Conservation (phyloP, 2,888 invertebrate species). For the Eulithis testata region DNA sequence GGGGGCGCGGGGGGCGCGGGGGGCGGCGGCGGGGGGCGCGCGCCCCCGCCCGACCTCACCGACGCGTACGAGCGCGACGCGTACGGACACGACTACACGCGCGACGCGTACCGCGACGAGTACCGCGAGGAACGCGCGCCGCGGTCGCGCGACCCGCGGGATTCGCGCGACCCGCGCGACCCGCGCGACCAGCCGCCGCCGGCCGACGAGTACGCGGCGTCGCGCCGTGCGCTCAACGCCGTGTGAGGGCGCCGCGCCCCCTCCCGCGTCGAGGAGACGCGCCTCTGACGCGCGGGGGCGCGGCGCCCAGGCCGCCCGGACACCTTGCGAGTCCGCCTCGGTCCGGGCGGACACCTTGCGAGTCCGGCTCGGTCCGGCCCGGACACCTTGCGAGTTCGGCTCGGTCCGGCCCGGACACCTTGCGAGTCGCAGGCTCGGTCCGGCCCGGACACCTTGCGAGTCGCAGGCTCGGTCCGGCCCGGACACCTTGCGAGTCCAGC, state of each 20-base stretch:
- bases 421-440: conserved; percentile 13
- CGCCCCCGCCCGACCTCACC: conserved; percentile 52
- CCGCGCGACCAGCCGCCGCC: conserved; percentile 52
- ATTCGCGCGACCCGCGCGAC: conserved; percentile 51
- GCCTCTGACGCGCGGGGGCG: conserved; percentile 26
- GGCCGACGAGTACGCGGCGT: conserved; percentile 85
- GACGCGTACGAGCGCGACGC: conserved; percentile 57
- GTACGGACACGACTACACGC: conserved; percentile 63
- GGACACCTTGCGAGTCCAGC: conserved; percentile 25
- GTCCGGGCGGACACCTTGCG: no score
- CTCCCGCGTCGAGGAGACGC: conserved; percentile 39
- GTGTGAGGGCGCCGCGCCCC: conserved; percentile 76
- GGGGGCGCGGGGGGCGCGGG: conserved; percentile 39
- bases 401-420: not conserved
- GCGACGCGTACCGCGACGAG: conserved; percentile 69
- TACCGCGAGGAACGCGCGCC: conserved; percentile 74
- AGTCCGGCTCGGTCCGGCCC: conserved; percentile 25
- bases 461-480: conserved; percentile 25
- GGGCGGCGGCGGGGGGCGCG: conserved; percentile 44
- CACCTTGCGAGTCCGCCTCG: no score
- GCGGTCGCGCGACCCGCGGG: conserved; percentile 61
- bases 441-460: conserved; percentile 10
- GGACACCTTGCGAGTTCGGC: no score
- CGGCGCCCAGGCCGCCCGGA: conserved; percentile 27
- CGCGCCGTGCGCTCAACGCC: conserved; percentile 89